Percentiles rank a stretch among this genome's conserved stretches.
These are phyloP conservation scores for Plectropomus leopardus DNA, from an alignment of 2,113 vertebrate genomes.

Conservation along the genomic window DNA sequence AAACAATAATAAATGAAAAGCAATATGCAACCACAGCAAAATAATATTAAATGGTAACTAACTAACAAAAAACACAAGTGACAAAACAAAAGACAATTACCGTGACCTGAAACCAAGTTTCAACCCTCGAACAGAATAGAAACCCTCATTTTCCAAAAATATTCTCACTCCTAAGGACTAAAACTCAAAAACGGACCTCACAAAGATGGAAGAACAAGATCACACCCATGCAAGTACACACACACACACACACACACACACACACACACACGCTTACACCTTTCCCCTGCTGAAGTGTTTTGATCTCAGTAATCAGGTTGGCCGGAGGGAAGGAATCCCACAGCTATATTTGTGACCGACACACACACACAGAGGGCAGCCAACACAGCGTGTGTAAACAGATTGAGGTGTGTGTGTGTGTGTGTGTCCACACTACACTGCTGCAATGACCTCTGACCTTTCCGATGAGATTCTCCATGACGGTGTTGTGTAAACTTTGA, in stretches of 20 bases:
- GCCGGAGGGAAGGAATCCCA: constrained; percentile 52
- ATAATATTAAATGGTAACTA: too few species aligned
- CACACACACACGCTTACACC: constrained; percentile 21
- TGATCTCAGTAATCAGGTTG: constrained; percentile 46
- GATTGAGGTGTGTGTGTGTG: not conserved
- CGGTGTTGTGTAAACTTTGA: constrained; percentile 31
- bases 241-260: constrained; percentile 8
- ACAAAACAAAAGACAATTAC: too few species aligned
- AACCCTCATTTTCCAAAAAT: not conserved
- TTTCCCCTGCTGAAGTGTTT: constrained; percentile 44
- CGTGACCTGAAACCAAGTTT: not conserved
- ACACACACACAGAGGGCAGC: constrained; percentile 15
- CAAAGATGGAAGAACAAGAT: not conserved
- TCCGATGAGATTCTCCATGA: constrained; percentile 12
- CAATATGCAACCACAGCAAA: too few species aligned
- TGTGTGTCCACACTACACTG: not conserved
- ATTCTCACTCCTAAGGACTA: not conserved
- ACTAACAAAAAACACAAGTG: too few species aligned
- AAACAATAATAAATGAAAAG: too few species aligned
- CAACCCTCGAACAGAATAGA: not conserved
- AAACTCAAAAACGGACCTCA: not conserved
- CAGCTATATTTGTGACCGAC: constrained; percentile 57
- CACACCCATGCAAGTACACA: too few species aligned
- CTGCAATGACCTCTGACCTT: constrained; percentile 11
- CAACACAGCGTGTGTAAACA: constrained; percentile 24